Evolutionary conservation across 1,140 invertebrate species (phyloP), one percentile per base, ranked within the genome.

Genomic region (Nilaparvata lugens): DNA sequence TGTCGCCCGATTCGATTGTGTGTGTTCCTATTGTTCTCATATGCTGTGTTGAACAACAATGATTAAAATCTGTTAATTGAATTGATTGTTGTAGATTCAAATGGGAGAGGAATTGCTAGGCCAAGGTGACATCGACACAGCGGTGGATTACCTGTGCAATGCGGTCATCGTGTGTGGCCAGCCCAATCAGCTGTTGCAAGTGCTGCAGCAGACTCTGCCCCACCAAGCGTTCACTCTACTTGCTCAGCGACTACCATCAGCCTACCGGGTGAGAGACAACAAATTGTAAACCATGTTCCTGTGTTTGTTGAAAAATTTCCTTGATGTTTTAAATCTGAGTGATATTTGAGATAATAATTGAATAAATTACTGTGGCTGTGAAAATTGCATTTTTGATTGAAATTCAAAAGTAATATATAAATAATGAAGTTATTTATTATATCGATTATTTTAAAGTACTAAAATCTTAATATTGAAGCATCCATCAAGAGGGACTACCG

Each of bases 151-250:
- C 76, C 81, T 98, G 61, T 87, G 88, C 24, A 93, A 94, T 74
- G 95, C 95, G 19, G 87, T 98, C 23, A 88, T 93, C n/a, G 89
- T 98, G 2, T 98, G 95, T 74, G 91, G 92, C 19, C 93, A 97
- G 72, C 93, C 94, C 0, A 86, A 93, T 66, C 91, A 97, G 70
- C 76, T 98, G 13, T 77, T 98, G 19, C 85, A 92, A 75, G 86
- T 94, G 56, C 77, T 97, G n/a, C 90, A 95, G 74, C 91, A 95
- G 74, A 95, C 93, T 56, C 79, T 98, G 69, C 93, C 95, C 61
- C 88, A 92, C 31, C 86, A 91, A 71, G 87, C 95, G 68, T 97
- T 96, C 80, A 85, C 90, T 62, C 74, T 93, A 67, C 79, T 97
- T 11, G 75, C 96, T 53, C 84, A 93, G 69, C 83, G 88, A 74